Conservation (phyloP, 2,888 invertebrate genomes). For the Mechanitis messenoides region DNA sequence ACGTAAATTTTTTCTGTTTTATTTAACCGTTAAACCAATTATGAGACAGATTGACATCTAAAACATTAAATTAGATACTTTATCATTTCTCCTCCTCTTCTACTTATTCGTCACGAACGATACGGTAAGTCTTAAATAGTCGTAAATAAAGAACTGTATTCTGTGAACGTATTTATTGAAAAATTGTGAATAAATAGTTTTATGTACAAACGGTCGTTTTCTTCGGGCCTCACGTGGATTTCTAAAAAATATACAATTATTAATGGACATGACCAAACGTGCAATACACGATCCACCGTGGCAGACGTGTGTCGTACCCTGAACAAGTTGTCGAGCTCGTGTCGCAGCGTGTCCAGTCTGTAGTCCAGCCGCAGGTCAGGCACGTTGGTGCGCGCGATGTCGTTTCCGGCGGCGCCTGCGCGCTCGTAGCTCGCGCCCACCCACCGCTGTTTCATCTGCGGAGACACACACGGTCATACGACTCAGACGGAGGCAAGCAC, state of each 20-base stretch:
- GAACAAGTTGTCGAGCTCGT: constrained; percentile 95
- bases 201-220: constrained; percentile 5
- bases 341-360: constrained; percentile 94
- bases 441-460: constrained; percentile 97
- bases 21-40: too few species aligned
- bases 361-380: constrained; percentile 98
- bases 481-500: not conserved
- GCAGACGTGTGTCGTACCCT: constrained; percentile 63
- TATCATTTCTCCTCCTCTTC: too few species aligned
- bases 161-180: constrained; percentile 19
- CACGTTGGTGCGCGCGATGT: constrained; percentile 97
- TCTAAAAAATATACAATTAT: constrained; percentile 14
- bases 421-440: constrained; percentile 96
- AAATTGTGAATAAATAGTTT: constrained; percentile 16
- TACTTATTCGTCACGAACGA: too few species aligned
- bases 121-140: not conserved
- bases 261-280: not conserved
- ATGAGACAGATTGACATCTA: too few species aligned
- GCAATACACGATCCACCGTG: too few species aligned
- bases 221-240: constrained; percentile 12
- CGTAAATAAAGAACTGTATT: constrained; percentile 12
- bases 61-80: too few species aligned
- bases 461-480: not conserved
- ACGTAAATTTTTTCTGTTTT: too few species aligned
- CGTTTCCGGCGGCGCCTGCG: constrained; percentile 98